phyloP scores from a whole-genome alignment of 2,113 vertebrate species.

The Ascaphus truei region DNA sequence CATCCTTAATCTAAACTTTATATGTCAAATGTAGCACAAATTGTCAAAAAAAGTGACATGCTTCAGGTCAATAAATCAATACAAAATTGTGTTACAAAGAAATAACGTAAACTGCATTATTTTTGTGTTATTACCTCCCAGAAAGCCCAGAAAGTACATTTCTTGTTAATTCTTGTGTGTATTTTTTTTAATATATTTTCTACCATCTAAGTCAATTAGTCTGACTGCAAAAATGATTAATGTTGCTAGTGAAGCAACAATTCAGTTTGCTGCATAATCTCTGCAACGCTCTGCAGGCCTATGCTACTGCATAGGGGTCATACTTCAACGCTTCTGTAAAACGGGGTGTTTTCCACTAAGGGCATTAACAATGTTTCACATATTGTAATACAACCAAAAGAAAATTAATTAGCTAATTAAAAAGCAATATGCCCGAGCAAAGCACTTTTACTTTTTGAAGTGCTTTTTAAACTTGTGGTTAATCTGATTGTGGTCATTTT shows the following conservation, averaged over 20 bases:
- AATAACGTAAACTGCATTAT: no score
- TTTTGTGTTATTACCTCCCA: no score
- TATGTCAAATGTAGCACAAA: no score
- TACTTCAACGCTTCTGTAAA: conserved; percentile 19
- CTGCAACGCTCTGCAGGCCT: neutral
- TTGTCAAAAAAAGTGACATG: no score
- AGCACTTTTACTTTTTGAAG: conserved; percentile 35
- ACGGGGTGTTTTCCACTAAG: conserved; percentile 28
- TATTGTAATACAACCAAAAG: conserved; percentile 36
- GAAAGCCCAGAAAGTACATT: no score
- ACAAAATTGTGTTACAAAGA: no score
- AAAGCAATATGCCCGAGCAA: conserved; percentile 34
- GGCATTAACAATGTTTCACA: conserved; percentile 33
- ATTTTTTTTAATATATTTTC: neutral
- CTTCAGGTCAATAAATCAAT: no score
- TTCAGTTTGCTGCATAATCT: no score
- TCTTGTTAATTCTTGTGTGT: neutral
- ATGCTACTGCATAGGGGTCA: neutral
- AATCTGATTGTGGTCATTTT: conserved; percentile 35
- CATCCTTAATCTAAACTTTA: no score
- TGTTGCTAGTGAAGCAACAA: neutral
- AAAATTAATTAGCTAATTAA: conserved; percentile 39
- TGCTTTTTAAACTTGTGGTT: conserved; percentile 31
- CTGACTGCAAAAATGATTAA: conserved; percentile 16
- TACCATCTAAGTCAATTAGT: neutral